Evolutionary conservation across 2,113 vertebrate species (phyloP), one percentile per base, ranked within the genome.

Genomic region (Cavia porcellus): DNA sequence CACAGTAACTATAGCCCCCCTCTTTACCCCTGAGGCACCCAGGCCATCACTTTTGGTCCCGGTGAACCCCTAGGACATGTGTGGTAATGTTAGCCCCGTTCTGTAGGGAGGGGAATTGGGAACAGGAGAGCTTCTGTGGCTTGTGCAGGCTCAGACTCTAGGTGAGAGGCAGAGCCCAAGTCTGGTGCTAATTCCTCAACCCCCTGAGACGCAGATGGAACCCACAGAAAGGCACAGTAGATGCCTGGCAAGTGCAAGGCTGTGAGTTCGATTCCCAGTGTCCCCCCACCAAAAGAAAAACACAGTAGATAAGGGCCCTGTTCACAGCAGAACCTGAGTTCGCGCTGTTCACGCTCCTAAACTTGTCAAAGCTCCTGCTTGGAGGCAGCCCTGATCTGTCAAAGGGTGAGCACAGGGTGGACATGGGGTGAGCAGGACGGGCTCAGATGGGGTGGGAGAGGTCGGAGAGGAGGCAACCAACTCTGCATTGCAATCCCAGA

Each of bases 131-230:
- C 22, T 11, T 55, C 61, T 52, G 50, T 24, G 19, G 28, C 84
- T 86, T 74, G 32, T 4, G 28, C 57, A 52, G 84, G 32, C 45
- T 42, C 35, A 85, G 32, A 83, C 42, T 86, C 52, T 52, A 45
- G 14, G 1, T 10, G 52, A 57, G n/a, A 79, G n/a, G 81, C 35
- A 77, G 70, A 81, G 22, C 45, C 13, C 42, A 38, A 5, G 28
- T 20, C 0, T 30, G 3, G 12, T 17, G 30, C 68, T 72, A 4
- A n/a, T 72, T 83, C 32, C 68, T 52, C 14, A 0, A 13, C 8
- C 19, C 12, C 30, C 22, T 0, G 30, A 19, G 10, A 25, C 20
- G 5, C 0, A 38, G 5, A 62, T 38, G 42, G 20, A 66, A 70
- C 0, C 4, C 35, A 52, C 42, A 74, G 35, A n/a, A 64, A 47